A percentile compares a stretch with the other conserved stretches of the same genome.
phyloP scores from a whole-genome alignment of 2,888 invertebrate genomes.

The Ochlodes sylvanus region DNA sequence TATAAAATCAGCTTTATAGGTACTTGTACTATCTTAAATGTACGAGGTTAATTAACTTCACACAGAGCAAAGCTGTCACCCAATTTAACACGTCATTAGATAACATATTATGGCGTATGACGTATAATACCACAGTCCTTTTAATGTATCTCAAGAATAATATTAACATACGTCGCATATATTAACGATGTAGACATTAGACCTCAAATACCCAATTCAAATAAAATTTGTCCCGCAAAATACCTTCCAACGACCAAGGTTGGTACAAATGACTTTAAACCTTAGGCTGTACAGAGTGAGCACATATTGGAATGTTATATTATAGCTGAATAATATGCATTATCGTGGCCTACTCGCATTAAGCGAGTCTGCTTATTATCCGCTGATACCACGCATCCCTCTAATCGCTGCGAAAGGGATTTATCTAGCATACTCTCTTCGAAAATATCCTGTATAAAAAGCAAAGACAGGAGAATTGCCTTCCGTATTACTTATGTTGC shows the following conservation, averaged over 20 bases:
- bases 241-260: not conserved
- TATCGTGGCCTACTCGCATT: slow-evolving; percentile 6
- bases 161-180: not conserved
- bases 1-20: too few species aligned
- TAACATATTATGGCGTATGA: too few species aligned
- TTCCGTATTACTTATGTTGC: too few species aligned
- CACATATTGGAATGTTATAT: not conserved
- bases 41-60: too few species aligned
- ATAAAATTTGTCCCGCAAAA: slow-evolving; percentile 13
- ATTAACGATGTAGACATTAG: slow-evolving; percentile 9
- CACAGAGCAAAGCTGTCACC: too few species aligned
- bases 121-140: not conserved
- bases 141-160: not conserved
- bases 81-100: too few species aligned
- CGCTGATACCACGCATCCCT: slow-evolving; percentile 9
- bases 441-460: not conserved
- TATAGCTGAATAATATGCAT: not conserved
- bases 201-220: slow-evolving; percentile 7
- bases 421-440: slow-evolving; percentile 7
- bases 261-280: not conserved
- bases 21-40: too few species aligned
- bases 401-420: slow-evolving; percentile 8
- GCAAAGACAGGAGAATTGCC: not conserved
- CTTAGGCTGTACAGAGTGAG: not conserved
- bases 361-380: slow-evolving; percentile 9